Conservation (phyloP, 2,113 vertebrate genomes). For the Dasyprocta punctata region DNA sequence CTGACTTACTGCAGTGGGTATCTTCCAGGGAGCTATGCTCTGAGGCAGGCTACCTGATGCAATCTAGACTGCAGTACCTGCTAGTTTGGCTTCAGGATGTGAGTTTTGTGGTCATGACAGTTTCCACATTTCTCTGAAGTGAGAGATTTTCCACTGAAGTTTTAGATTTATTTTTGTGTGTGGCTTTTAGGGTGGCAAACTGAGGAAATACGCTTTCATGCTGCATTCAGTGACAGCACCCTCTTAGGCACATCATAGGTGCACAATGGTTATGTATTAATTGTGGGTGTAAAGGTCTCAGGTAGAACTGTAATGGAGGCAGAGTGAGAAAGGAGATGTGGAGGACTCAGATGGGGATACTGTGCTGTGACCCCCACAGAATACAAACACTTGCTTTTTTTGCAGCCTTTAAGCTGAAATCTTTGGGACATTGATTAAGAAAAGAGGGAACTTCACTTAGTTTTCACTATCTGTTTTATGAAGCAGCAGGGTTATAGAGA, state of each 20-base stretch:
- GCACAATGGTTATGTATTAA: not conserved
- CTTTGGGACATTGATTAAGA: not conserved
- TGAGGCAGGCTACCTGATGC: not conserved
- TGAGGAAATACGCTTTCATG: constrained; percentile 3
- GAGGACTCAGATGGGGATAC: not conserved
- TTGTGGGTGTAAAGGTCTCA: not conserved
- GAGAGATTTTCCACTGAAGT: not conserved
- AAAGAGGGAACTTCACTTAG: not conserved
- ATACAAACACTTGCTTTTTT: not conserved
- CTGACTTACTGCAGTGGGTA: not conserved
- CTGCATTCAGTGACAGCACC: not conserved
- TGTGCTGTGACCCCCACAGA: not conserved
- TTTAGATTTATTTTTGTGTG: not conserved
- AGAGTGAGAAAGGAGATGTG: not conserved
- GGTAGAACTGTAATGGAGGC: not conserved
- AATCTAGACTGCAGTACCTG: not conserved
- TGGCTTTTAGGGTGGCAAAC: not conserved
- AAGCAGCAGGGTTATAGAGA: not conserved
- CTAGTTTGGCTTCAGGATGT: not conserved
- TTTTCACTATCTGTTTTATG: not conserved
- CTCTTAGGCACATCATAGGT: not conserved
- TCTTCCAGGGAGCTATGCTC: not conserved
- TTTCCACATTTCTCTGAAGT: not conserved
- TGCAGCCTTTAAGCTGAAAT: not conserved
- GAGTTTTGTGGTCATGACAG: not conserved